Evolutionary conservation across 2,888 invertebrate genomes (phyloP), one percentile per base, ranked within the genome.

Genomic region (Ormyrus nitidulus): DNA sequence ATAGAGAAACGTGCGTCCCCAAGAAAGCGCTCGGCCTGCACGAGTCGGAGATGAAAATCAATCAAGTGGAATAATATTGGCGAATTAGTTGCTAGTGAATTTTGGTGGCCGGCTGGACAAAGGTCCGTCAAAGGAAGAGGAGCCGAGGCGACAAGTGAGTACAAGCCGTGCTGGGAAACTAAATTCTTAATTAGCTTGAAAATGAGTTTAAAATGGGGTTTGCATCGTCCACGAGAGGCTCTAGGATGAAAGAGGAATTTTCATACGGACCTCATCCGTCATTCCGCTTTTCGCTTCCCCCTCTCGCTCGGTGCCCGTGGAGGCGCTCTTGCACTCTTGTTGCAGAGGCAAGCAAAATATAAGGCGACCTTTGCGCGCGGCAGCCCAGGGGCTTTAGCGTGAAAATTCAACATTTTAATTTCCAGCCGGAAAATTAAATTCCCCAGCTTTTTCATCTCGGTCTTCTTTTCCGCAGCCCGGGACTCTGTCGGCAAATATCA

Each of bases 201-300:
- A 86, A 86, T 86, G 84, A 86, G 85, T 85, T 86, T 86, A 84
- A 86, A 86, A 86, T 86, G 84, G 86, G 85, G 84, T 86, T 86
- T 86, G 86, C 85, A 86, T 80, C 72, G 68, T 76, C 62, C 76
- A 56, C 49, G 69, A 79, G 53, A 44, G 59, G 11, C 46, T 83
- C 80, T 44, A 58, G 79, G 83, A 86, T 85, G 85, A 84, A 83
- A 83, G 83, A 79, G 81, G 81, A 73, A 83, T 84, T 84, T 83
- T 83, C 81, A 81, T 80, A 49, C 71, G 62, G 49, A 71, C 56
- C 71, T 77, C 76, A 75, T 80, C 44, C 71, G 75, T 77, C 77
- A 73, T 77, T 80, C 75, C 65, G 64, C 70, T 54, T 77, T 5
- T 13, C 19, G 11, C 54, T 54, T 62, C 56, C 11, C 49, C 54